Evolutionary conservation across 2,113 vertebrate genomes (phyloP), one percentile per base, ranked within the genome.

Genomic region (Cyanoderma ruficeps): DNA sequence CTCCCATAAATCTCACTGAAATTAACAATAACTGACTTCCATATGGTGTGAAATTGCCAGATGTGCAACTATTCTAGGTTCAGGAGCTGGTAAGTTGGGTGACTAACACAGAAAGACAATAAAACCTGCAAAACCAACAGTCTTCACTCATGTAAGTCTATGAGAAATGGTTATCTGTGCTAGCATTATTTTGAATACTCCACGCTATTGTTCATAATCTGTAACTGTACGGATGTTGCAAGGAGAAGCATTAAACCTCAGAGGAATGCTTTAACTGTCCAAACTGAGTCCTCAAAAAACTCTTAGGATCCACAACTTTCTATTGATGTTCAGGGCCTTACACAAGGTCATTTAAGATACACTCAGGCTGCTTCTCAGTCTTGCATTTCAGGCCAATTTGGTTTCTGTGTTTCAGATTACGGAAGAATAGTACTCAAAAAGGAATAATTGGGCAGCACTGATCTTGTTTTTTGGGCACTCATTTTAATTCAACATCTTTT

Each of bases 11-110:
- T 84, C 25, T 92, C 77, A 75, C 39, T 7, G 24, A 61, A 96
- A 95, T 91, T 93, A 72, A 70, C 53, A 75, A 47, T 67, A 53
- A 56, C 85, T 89, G 85, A 68, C 55, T 95, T 95, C 41, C 60
- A 42, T 33, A 47, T 70, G 23, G 24, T 82, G 28, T 82, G 69
- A 92, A 94, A 92, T 46, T 75, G 37, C 37, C 81, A 91, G 55
- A 57, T 46, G 27, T 79, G 55, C 75, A 76, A 31, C 22, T 77
- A 23, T 63, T 89, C 30, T 64, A 42, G 28, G n/a, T 21, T 85
- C 63, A 78, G 44, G 65, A 47, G 30, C 14, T 69, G 49, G 28
- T 33, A 42, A 90, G 37, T n/a, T 37, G 64, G 42, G 53, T 55
- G 52, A 79, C 33, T 55, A n/a, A 47, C n/a, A 46, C 8, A 93